These are phyloP conservation scores for Sinotaia quadrata DNA, from an alignment of 2,888 invertebrate species.

Conservation along the genomic window DNA sequence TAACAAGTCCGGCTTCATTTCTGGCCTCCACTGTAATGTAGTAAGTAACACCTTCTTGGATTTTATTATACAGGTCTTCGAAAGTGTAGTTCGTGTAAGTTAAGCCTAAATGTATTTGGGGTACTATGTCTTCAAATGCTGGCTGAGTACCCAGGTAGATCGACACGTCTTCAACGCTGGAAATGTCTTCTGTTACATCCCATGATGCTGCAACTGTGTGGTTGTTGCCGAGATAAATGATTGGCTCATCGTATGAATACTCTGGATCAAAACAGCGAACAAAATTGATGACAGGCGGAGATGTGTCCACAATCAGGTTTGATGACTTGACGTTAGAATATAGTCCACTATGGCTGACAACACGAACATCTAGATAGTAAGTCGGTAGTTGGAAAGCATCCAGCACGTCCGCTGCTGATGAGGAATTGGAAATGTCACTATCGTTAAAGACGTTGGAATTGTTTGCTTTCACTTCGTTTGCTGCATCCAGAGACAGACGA, in stretches of 20 bases:
- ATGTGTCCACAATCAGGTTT: conserved; percentile 46
- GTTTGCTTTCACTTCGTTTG: background rate
- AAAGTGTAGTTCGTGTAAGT: background rate
- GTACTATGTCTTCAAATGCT: background rate
- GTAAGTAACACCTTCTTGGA: conserved; percentile 6
- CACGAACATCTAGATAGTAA: conserved; percentile 47
- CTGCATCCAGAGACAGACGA: conserved; percentile 9
- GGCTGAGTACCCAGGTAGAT: conserved; percentile 39
- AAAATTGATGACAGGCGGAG: conserved; percentile 44
- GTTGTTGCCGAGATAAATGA: conserved; percentile 46
- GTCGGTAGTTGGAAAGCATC: conserved; percentile 22
- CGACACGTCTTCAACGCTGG: conserved; percentile 37
- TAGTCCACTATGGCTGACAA: conserved; percentile 47
- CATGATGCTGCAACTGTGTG: conserved; percentile 48
- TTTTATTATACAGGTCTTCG: background rate
- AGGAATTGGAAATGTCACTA: background rate
- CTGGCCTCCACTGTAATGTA: conserved; percentile 3
- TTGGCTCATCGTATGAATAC: conserved; percentile 45
- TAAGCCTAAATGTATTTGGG: background rate
- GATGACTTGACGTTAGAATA: conserved; percentile 41
- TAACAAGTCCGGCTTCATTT: conserved; percentile 4
- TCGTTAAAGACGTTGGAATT: background rate
- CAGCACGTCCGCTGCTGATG: conserved; percentile 1
- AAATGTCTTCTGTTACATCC: conserved; percentile 47
- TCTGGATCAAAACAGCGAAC: conserved; percentile 51